These are phyloP conservation scores for Mormyrus hasselquistii DNA, from an alignment of 2,797 vertebrate species.

Conservation along the genomic window DNA sequence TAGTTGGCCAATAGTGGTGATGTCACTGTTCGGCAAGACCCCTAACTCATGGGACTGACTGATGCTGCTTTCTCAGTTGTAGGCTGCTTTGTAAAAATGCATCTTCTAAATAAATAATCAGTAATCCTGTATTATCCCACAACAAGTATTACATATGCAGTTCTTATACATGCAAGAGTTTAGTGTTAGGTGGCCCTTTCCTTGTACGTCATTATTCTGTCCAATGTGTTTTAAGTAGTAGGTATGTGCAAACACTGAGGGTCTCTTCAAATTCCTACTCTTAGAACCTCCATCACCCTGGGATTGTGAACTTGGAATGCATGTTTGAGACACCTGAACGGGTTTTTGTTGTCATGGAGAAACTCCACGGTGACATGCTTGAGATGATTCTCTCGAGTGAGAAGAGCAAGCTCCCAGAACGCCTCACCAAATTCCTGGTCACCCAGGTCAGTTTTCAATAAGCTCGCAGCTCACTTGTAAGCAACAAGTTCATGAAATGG, in stretches of 20 bases:
- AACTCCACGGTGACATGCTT: conserved; percentile 74
- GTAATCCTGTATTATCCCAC: neutral
- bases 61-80: neutral
- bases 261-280: neutral
- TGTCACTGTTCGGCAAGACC: neutral
- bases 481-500: neutral
- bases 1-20: neutral
- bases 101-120: neutral
- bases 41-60: neutral
- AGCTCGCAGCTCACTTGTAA: neutral
- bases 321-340: conserved; percentile 76
- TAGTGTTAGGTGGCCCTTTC: neutral
- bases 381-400: conserved; percentile 77
- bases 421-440: conserved; percentile 76
- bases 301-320: conserved; percentile 75
- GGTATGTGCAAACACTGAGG: neutral
- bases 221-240: neutral
- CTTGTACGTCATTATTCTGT: neutral
- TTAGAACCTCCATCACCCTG: conserved; percentile 74
- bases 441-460: conserved; percentile 59
- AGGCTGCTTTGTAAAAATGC: neutral
- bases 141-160: neutral
- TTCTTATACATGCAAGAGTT: neutral
- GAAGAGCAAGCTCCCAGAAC: conserved; percentile 70
- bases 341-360: conserved; percentile 76